These are phyloP conservation scores for Melipona beecheii DNA, from an alignment of 2,888 invertebrate genomes.

Conservation along the genomic window DNA sequence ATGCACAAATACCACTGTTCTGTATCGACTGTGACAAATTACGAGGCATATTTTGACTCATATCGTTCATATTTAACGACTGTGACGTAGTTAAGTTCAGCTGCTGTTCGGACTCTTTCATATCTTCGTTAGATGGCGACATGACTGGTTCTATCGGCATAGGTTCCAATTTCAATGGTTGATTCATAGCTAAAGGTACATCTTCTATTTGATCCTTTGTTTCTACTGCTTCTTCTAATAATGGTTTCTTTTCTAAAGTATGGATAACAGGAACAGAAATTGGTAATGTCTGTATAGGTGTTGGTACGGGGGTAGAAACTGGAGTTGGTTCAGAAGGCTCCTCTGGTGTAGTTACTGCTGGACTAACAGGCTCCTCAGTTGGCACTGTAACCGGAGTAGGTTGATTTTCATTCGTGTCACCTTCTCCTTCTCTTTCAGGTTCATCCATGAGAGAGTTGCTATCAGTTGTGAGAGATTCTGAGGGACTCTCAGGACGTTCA, in stretches of 20 bases:
- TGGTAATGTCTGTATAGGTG: constrained; percentile 78
- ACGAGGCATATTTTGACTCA: constrained; percentile 76
- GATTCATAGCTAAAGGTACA: constrained; percentile 74
- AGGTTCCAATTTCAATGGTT: constrained; percentile 80
- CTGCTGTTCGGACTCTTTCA: constrained; percentile 75
- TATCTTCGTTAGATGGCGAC: constrained; percentile 75
- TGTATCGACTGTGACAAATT: constrained; percentile 80
- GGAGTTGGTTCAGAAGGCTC: constrained; percentile 76
- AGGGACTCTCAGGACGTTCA: constrained; percentile 90
- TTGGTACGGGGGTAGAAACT: constrained; percentile 74
- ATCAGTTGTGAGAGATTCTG: constrained; percentile 93
- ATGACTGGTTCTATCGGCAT: constrained; percentile 75
- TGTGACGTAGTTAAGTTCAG: constrained; percentile 67
- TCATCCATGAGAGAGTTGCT: constrained; percentile 93
- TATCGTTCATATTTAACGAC: constrained; percentile 67
- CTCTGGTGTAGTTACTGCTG: constrained; percentile 75
- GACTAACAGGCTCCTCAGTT: constrained; percentile 73
- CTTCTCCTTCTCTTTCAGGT: constrained; percentile 83
- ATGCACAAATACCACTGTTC: constrained; percentile 64
- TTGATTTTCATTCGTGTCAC: constrained; percentile 77
- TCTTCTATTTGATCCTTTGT: constrained; percentile 77
- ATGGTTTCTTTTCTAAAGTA: constrained; percentile 77
- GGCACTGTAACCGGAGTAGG: constrained; percentile 72
- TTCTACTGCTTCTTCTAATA: constrained; percentile 76
- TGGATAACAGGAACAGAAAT: constrained; percentile 82